phyloP scores from a whole-genome alignment of 1,140 invertebrate species.

The Drosophila navojoa region DNA sequence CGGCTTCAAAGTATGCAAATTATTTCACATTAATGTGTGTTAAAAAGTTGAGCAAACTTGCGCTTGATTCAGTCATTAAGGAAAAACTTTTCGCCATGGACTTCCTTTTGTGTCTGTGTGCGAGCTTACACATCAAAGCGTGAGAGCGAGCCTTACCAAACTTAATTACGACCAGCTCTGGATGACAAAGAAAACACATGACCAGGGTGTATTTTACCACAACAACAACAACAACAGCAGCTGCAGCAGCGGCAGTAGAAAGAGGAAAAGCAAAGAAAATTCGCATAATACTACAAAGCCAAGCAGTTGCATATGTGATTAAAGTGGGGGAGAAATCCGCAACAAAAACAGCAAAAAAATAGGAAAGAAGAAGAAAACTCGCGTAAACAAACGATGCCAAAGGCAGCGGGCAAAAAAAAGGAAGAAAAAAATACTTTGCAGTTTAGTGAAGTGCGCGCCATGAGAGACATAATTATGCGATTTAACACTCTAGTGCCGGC shows the following conservation, averaged over 20 bases:
- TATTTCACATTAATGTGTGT: constrained; percentile 69
- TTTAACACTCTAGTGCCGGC: constrained; percentile 76
- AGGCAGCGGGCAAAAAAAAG: constrained; percentile 23
- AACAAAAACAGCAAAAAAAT: background rate
- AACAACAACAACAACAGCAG: no score
- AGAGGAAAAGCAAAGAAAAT: constrained; percentile 41
- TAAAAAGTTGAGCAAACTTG: constrained; percentile 54
- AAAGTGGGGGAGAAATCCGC: constrained; percentile 3
- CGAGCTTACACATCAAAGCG: constrained; percentile 28
- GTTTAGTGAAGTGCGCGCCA: constrained; percentile 78
- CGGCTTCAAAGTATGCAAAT: constrained; percentile 67
- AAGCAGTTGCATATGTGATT: constrained; percentile 52
- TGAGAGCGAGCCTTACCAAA: constrained; percentile 3
- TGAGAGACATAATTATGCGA: constrained; percentile 81
- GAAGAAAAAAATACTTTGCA: constrained; percentile 52
- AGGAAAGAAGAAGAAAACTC: constrained; percentile 17
- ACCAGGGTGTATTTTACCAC: constrained; percentile 50
- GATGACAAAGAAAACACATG: constrained; percentile 65
- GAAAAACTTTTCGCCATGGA: constrained; percentile 51
- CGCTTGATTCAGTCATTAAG: constrained; percentile 68
- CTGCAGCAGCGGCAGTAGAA: background rate
- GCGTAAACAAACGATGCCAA: constrained; percentile 46
- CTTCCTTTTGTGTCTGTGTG: background rate
- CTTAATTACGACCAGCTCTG: constrained; percentile 62
- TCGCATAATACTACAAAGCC: constrained; percentile 50